Base-by-base conservation (phyloP, 2,797 vertebrate genomes). In the Microcaecilia unicolor region DNA sequence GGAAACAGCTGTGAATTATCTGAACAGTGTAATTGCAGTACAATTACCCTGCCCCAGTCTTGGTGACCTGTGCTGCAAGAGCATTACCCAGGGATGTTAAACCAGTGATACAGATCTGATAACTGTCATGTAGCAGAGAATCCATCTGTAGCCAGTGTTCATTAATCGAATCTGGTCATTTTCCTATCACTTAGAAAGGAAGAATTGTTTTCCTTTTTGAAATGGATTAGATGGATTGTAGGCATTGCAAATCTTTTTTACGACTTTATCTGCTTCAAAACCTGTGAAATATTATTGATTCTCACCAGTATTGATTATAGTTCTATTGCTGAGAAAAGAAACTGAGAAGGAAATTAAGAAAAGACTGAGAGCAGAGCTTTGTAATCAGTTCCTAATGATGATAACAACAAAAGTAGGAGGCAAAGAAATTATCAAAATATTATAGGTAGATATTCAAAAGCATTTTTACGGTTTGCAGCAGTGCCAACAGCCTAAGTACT, bases 11-110 rank as follows among this genome's bases (percentile, higher is more conserved):
- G 22, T 21, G 13, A 32, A 27, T 28, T 48, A 37, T 22, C 24
- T n/a, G 28, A 44, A 18, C 34, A 47, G 37, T 36, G 48, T n/a
- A 57, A 61, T 51, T 41, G 26, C 29, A 49, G 27, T 48, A 21
- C 49, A 32, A 43, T 67, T 49, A 52, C 44, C 44, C 15, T 8
- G 15, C 28, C 40, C 41, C 37, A 56, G 40, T 31, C 19, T 40
- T 30, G 47, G 26, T 58, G 49, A 55, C 33, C 36, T 51, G 48
- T 52, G 39, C 31, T 15, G 12, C 41, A 34, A 28, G 35, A 28
- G 25, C 4, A 34, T 41, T 45, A 28, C 40, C n/a, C 28, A 31
- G 31, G 18, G 22, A 27, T 2, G 3, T 31, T 41, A 31, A 24
- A 45, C 41, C 25, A 44, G 18, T 18, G 30, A 7, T 38, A 5